Conservation (phyloP, 2,797 vertebrate genomes). For the Martes flavigula region DNA sequence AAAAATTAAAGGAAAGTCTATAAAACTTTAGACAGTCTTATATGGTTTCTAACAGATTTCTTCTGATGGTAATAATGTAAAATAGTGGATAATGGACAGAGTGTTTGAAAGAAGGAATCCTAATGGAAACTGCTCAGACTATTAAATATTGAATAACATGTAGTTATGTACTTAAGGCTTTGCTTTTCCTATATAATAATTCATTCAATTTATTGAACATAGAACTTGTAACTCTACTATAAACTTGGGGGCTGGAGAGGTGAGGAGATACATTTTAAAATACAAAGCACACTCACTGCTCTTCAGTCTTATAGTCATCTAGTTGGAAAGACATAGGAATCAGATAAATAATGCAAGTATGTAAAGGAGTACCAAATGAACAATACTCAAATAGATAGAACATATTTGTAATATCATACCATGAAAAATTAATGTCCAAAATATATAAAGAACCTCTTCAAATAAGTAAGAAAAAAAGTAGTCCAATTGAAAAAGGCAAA, state of each 20-base stretch:
- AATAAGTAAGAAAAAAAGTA: not conserved
- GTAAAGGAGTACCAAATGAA: not conserved
- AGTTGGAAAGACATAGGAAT: not conserved
- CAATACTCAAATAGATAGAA: not conserved
- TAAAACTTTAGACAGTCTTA: not conserved
- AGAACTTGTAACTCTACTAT: not conserved
- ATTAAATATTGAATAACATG: not conserved
- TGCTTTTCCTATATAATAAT: not conserved
- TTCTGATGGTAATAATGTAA: not conserved
- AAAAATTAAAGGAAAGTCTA: conserved; percentile 1
- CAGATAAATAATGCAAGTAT: not conserved
- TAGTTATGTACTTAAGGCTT: not conserved
- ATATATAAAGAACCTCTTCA: not conserved
- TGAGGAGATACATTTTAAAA: not conserved
- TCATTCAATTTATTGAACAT: not conserved
- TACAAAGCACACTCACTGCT: not conserved
- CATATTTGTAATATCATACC: not conserved
- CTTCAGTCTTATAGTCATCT: not conserved
- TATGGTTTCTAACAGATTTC: not conserved
- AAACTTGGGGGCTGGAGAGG: not conserved
- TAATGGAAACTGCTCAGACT: not conserved
- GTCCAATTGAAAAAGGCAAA: not conserved
- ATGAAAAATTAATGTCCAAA: not conserved
- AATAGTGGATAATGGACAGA: not conserved
- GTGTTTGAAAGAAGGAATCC: conserved; percentile 17